Conservation (phyloP, 2,113 vertebrate species). For the Ceyx melanurus region DNA sequence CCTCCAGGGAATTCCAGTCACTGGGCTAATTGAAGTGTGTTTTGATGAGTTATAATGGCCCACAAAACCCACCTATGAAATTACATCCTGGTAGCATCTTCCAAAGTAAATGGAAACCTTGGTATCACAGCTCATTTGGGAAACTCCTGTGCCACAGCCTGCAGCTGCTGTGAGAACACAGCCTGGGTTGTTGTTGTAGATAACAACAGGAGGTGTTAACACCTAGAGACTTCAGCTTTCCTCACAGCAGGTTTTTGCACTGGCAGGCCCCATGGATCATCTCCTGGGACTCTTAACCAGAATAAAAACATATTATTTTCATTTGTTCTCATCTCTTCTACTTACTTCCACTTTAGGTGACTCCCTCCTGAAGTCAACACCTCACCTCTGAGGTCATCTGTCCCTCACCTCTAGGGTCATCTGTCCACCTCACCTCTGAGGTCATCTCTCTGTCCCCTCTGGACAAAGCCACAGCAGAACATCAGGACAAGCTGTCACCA, state of each 20-base stretch:
- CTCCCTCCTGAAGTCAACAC: background rate
- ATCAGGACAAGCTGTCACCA: background rate
- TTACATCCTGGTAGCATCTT: conserved; percentile 49
- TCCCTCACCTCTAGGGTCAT: too few relatives aligned
- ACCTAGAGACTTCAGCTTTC: background rate
- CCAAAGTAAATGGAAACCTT: conserved; percentile 56
- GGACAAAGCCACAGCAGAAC: background rate
- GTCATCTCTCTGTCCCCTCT: background rate
- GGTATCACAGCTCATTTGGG: background rate
- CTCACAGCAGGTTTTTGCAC: background rate
- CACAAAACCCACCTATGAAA: conserved; percentile 55
- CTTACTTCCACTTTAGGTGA: background rate
- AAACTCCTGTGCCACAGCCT: background rate
- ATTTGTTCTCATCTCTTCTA: background rate
- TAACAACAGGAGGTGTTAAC: background rate
- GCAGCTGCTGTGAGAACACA: background rate
- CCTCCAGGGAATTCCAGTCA: conserved; percentile 60
- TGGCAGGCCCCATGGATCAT: background rate
- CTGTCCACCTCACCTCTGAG: background rate
- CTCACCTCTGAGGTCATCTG: background rate
- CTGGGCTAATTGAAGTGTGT: conserved; percentile 32
- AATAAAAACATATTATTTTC: background rate
- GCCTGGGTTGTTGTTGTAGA: background rate
- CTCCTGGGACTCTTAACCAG: background rate
- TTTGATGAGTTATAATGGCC: conserved; percentile 53